A percentile compares a stretch with the other conserved stretches of the same genome.
Conservation (phyloP, 2,888 invertebrate genomes). For the Odontomyia ornata region DNA sequence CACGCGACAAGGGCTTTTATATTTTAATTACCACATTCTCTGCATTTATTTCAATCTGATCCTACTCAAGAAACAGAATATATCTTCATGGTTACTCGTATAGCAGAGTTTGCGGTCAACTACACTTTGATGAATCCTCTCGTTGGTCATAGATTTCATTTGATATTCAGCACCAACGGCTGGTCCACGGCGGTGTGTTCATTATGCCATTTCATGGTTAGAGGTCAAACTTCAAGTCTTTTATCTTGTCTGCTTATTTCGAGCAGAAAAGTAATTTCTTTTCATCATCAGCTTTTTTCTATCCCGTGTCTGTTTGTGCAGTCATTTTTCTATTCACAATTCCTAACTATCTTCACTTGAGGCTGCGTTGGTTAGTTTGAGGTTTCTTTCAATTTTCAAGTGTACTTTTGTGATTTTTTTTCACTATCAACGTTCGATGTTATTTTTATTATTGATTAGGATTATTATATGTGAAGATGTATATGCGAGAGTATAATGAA, state of each 20-base stretch:
- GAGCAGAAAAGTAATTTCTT: not conserved
- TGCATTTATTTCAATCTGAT: no score
- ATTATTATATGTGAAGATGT: conserved; percentile 33
- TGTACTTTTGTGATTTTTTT: not conserved
- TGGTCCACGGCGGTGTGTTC: not conserved
- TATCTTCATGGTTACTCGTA: no score
- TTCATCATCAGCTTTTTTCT: not conserved
- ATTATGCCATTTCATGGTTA: conserved; percentile 4
- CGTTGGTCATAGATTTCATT: not conserved
- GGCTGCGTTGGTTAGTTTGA: not conserved
- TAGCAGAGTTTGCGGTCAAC: not conserved
- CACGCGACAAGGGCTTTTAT: not conserved
- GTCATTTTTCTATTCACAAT: no score
- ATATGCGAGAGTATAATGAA: conserved; percentile 12
- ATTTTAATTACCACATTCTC: not conserved
- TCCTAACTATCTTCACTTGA: no score
- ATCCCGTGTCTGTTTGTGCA: no score
- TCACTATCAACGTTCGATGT: not conserved
- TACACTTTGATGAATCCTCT: not conserved
- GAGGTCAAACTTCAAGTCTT: conserved; percentile 19
- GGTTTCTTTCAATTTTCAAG: conserved; percentile 25
- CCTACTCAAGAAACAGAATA: no score
- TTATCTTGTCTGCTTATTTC: conserved; percentile 14
- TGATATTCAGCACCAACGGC: not conserved
- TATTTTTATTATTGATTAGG: conserved; percentile 34